Percentiles rank a stretch among this genome's conserved stretches.
Conservation (phyloP, 2,888 invertebrate species). For the Amaurobius ferox region DNA sequence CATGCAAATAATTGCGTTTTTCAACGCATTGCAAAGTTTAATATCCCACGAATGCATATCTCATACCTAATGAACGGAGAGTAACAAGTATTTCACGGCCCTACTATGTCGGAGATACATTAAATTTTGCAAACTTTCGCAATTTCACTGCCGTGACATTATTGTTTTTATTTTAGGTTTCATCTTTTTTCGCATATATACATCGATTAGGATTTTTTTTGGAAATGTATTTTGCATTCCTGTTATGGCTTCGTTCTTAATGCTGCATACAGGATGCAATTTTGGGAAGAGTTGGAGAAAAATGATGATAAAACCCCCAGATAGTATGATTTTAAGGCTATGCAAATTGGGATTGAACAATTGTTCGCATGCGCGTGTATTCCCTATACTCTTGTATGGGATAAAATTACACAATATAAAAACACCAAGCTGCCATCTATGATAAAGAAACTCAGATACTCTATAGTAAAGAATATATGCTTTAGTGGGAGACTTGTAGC, state of each 20-base stretch:
- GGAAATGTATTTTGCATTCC: not conserved
- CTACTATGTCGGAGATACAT: not conserved
- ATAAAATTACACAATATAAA: too few species aligned
- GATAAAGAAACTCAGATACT: too few species aligned
- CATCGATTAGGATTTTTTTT: not conserved
- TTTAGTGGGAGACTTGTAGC: too few species aligned
- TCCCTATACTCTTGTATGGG: too few species aligned
- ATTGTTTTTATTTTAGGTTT: slow-evolving; percentile 12
- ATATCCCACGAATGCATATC: slow-evolving; percentile 32
- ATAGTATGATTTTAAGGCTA: too few species aligned
- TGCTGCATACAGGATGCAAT: not conserved
- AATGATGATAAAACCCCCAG: too few species aligned
- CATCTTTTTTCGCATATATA: slow-evolving; percentile 6
- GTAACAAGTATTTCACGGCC: slow-evolving; percentile 41
- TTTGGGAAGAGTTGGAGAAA: too few species aligned
- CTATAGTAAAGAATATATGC: too few species aligned
- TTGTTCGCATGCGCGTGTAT: too few species aligned
- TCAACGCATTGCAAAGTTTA: slow-evolving; percentile 29
- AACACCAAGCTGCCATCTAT: too few species aligned
- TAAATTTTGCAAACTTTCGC: slow-evolving; percentile 24
- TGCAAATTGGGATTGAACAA: too few species aligned
- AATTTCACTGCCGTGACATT: not conserved
- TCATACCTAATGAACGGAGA: slow-evolving; percentile 42
- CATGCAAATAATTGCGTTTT: slow-evolving; percentile 69
- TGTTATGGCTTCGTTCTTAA: not conserved